Base-by-base conservation (phyloP, 2,888 invertebrate genomes). In the Hedychridium roseum region DNA sequence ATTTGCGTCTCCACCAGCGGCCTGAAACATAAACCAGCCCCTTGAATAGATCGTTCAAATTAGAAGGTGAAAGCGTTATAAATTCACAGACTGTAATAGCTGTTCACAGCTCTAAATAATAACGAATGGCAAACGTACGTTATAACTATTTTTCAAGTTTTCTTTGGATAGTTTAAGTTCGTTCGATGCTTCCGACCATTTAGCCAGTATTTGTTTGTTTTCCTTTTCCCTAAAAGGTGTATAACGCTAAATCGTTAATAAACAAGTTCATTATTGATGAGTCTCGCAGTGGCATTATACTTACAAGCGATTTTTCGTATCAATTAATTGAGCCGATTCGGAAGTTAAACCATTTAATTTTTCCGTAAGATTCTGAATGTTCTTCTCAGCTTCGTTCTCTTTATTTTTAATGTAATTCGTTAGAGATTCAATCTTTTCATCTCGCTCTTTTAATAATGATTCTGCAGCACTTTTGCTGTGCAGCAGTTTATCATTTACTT, bases 391-490 rank as follows among this genome's bases (percentile, higher is more conserved):
- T 47, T 74, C 71, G 16, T 52, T 60, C 47, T 78, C 69, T 27
- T 61, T 70, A 20, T 54, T 61, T 28, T 63, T 63, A 2, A 73
- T 46, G 26, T 55, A 55, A 31, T 54, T 57, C n/a, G 64, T 51
- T 7, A 71, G 32, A 2, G 54, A 39, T 28, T 60, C 60, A 4
- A 70, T 47, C 37, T 69, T 70, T 11, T 80, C 65, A 30, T 72
- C 64, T 18, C 72, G 71, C 44, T 72, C 80, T 64, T 77, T 81
- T n/a, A 83, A 58, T 54, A 80, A 77, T 47, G 82, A 82, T 70
- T 85, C 83, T 27, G 84, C 55, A 31, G 78, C 77, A 44, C 81
- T 79, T 68, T 82, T 84, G 34, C 60, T 74, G 49, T 82, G 50
- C 55, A 66, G 36, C 38, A 74, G 30, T 42, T 59, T 64, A 43